Percentiles rank a stretch among this genome's conserved stretches.
phyloP scores from a whole-genome alignment of 2,113 vertebrate genomes.

The Nematolebias whitei region DNA sequence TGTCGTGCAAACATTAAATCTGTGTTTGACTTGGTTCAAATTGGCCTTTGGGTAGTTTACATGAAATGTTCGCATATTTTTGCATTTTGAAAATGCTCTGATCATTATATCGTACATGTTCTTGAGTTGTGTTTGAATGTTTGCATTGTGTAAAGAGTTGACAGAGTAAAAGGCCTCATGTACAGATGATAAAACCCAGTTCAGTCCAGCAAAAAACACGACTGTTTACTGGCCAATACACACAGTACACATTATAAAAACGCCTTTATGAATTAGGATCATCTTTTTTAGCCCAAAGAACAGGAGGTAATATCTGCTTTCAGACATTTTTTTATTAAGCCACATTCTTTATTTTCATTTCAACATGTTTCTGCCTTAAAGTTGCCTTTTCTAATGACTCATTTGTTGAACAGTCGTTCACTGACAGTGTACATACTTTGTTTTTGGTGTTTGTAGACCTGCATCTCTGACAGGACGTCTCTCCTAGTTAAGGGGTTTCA shows the following conservation, averaged over 20 bases:
- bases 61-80: constrained; percentile 31
- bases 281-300: not conserved
- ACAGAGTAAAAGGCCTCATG: constrained; percentile 16
- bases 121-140: constrained; percentile 25
- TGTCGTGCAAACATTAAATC: not conserved
- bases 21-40: not conserved
- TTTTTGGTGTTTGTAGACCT: constrained; percentile 13
- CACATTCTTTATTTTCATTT: constrained; percentile 36
- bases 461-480: constrained; percentile 30
- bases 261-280: constrained; percentile 43
- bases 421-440: constrained; percentile 57
- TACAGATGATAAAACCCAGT: constrained; percentile 16
- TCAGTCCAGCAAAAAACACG: constrained; percentile 25
- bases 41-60: constrained; percentile 31
- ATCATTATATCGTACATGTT: constrained; percentile 2
- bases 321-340: constrained; percentile 26
- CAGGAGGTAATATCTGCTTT: constrained; percentile 3
- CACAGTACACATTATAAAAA: constrained; percentile 10
- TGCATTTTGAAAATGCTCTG: constrained; percentile 21
- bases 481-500: constrained; percentile 4
- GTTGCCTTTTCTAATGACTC: constrained; percentile 59
- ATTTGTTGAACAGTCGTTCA: constrained; percentile 43
- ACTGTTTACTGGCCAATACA: constrained; percentile 4
- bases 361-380: constrained; percentile 72
- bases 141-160: constrained; percentile 16